Base-by-base conservation (phyloP, 2,888 invertebrate species). In the Liopterus haemorrhoidalis region DNA sequence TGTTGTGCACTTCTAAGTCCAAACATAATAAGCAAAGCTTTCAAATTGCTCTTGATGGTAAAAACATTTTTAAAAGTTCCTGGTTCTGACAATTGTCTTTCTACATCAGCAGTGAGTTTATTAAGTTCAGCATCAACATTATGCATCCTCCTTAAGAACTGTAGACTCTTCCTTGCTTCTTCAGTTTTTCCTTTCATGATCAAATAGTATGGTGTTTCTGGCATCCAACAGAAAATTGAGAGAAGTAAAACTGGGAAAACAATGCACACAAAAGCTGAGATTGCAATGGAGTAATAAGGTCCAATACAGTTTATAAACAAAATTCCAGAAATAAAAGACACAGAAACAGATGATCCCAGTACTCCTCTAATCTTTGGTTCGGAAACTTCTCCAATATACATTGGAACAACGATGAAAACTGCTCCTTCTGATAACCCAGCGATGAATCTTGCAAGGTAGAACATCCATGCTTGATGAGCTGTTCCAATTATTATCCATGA, bases 141-240 rank as follows among this genome's bases (percentile, higher is more conserved):
- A 4, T 49, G 48, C 12, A 38, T 54, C 28, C 57, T 52, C 39
- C 63, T 49, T 11, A 65, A 50, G 39, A 51, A 52, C 21, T 41
- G 42, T 32, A 65, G 49, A n/a, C 57, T 51, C 15, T 50, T 41
- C 47, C 54, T 54, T 0, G 64, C 64, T 36, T 58, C 53, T 2
- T 52, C 52, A 4, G 45, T 33, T 14, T 46, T 49, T 2, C 54
- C 50, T 44, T 58, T 58, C 58, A 62, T 61, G 2, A 64, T 28
- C 4, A 57, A 50, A 44, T 57, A 61, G 45, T 65, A 65, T 1
- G 65, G 65, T 2, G 59, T 59, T 52, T 65, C 65, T 0, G 65
- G 64, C 58, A 63, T 58, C 16, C 54, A 51, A 3, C 24, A 31
- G 37, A 62, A 59, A 2, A 54, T 32, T 8, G 55, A 11, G 4